Percentiles rank a stretch among this genome's conserved stretches.
phyloP scores from a whole-genome alignment of 2,888 invertebrate species.

The Catocala sponsa region DNA sequence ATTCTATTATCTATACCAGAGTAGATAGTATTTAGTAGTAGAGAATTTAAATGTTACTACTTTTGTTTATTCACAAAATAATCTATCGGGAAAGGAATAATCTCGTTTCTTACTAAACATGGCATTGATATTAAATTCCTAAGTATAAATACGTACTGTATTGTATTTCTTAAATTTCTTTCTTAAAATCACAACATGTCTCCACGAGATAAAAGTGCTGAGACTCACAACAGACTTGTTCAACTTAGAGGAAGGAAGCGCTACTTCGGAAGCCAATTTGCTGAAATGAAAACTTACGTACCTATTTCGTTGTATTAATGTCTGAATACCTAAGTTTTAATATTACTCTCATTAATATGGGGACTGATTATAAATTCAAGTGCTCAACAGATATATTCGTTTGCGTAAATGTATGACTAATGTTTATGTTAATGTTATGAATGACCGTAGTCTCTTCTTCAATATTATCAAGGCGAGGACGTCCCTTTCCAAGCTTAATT shows the following conservation, averaged over 20 bases:
- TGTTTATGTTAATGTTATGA: slow-evolving; percentile 47
- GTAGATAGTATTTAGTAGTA: too few species aligned
- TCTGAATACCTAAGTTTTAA: slow-evolving; percentile 24
- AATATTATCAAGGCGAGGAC: slow-evolving; percentile 63
- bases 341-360: slow-evolving; percentile 22
- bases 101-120: too few species aligned
- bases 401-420: slow-evolving; percentile 44
- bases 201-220: slow-evolving; percentile 20
- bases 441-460: slow-evolving; percentile 56
- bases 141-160: not conserved
- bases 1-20: too few species aligned
- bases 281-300: slow-evolving; percentile 36
- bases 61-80: too few species aligned
- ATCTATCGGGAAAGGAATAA: too few species aligned
- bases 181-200: not conserved
- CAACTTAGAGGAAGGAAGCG: slow-evolving; percentile 35
- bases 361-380: slow-evolving; percentile 37
- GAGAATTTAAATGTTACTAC: too few species aligned
- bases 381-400: slow-evolving; percentile 3
- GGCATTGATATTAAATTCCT: too few species aligned
- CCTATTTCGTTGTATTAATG: slow-evolving; percentile 23
- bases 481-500: slow-evolving; percentile 66
- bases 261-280: slow-evolving; percentile 41
- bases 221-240: slow-evolving; percentile 34
- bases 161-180: too few species aligned